Evolutionary conservation across 1,140 invertebrate species (phyloP), one percentile per base, ranked within the genome.

Genomic region (Rhysida immarginata): DNA sequence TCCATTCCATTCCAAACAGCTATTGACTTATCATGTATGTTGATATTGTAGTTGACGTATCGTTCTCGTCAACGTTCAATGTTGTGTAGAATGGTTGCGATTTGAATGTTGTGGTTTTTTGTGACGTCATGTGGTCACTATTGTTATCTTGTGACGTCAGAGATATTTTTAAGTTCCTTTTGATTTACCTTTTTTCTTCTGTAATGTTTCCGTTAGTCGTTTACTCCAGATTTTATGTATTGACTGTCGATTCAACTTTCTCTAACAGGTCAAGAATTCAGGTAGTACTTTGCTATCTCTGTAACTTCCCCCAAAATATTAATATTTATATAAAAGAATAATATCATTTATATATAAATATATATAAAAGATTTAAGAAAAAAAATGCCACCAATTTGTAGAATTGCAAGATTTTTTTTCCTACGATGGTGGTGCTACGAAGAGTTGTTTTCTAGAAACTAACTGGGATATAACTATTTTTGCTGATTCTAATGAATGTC

Each of bases 361-460:
- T 20, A 46, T 46, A 46, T 20, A 20, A 3, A 51, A 26, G 20
- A 25, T 8, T 11, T 25, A 11, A 51, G 8, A 27, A 26, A 27
- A 51, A 26, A 25, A 27, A 20, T 21, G 49, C 23, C 26, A 27
- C 49, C 49, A 25, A 26, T 25, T 51, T 51, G 23, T 51, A 51
- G 49, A 51, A 11, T 26, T 51, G 49, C 49, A 51, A 51, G 49
- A 51, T 5, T 27, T 51, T 51, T 51, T 51, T 51, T 51, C 26
- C 26, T 25, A 51, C 21, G 13, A 27, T 26, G 49, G 49, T 51
- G 49, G 23, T 25, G 23, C 5, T 51, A 3, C 24, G 5, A 26
- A 25, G 3, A 20, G 49, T 51, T 51, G 49, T 51, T 27, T 51
- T 51, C 13, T 51, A 51, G 49, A 51, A 26, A 25, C 8, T 13